These are phyloP conservation scores for Brachyhypopomus gauderio DNA, from an alignment of 2,113 vertebrate species.

Conservation along the genomic window DNA sequence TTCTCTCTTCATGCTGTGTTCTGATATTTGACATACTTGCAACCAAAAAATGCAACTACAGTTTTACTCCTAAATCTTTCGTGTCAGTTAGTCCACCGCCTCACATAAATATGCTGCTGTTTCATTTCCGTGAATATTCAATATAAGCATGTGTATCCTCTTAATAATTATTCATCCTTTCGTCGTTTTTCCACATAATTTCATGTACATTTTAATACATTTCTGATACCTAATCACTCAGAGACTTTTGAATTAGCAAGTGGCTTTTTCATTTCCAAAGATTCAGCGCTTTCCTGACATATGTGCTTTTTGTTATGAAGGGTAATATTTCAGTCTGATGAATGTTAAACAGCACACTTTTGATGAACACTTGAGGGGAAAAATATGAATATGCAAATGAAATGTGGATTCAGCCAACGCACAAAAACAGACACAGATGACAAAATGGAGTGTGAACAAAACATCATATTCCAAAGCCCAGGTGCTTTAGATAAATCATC, in stretches of 20 bases:
- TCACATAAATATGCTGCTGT: neutral
- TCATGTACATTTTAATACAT: conserved; percentile 9
- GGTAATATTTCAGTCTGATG: conserved; percentile 45
- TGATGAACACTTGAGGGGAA: conserved; percentile 42
- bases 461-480: conserved; percentile 14
- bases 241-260: conserved; percentile 19
- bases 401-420: conserved; percentile 18
- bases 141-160: neutral
- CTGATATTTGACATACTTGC: neutral
- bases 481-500: neutral
- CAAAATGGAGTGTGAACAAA: conserved; percentile 26
- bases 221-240: conserved; percentile 24
- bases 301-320: conserved; percentile 32
- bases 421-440: conserved; percentile 27
- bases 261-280: conserved; percentile 15
- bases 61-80: neutral
- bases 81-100: neutral
- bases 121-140: neutral
- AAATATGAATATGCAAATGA: conserved; percentile 53
- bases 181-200: conserved; percentile 5
- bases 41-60: neutral
- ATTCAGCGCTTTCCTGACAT: conserved; percentile 19
- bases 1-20: neutral
- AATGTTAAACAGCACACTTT: conserved; percentile 37
- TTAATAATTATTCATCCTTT: conserved; percentile 3